Evolutionary conservation across 2,888 invertebrate species (phyloP).

Genomic region (Bedellia somnulentella): DNA sequence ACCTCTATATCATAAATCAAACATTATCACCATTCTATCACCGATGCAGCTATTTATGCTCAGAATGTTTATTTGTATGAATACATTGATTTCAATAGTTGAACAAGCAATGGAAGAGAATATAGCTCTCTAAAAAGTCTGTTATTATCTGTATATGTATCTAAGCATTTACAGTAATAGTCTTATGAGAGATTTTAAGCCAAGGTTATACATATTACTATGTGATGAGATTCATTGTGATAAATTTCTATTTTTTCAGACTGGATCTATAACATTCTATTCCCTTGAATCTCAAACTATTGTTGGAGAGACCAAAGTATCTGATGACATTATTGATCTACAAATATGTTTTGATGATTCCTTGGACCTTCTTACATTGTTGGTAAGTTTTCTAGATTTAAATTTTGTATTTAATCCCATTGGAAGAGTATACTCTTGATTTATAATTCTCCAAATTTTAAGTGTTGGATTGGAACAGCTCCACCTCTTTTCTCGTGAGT

Average conservation of each 20-base stretch:
- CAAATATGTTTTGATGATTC: constrained; percentile 75
- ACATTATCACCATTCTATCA: too few relatives aligned
- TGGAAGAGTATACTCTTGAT: neutral
- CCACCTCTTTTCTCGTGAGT: too few relatives aligned
- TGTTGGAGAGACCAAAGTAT: constrained; percentile 67
- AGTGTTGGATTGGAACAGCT: too few relatives aligned
- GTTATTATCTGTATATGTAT: too few relatives aligned
- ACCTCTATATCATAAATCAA: too few relatives aligned
- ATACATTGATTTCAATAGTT: too few relatives aligned
- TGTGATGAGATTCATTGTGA: neutral
- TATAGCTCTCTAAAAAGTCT: too few relatives aligned
- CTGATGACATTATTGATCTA: constrained; percentile 64
- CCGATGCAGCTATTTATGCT: too few relatives aligned
- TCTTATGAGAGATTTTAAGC: neutral
- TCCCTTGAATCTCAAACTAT: constrained; percentile 71
- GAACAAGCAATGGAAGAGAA: too few relatives aligned
- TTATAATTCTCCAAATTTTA: too few relatives aligned
- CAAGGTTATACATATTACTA: neutral
- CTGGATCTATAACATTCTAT: constrained; percentile 67
- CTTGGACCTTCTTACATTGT: constrained; percentile 53
- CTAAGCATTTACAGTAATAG: neutral
- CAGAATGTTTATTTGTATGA: too few relatives aligned
- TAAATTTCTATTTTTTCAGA: constrained; percentile 21
- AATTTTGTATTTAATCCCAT: neutral
- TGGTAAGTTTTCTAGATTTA: constrained; percentile 25